A percentile compares a stretch with the other conserved stretches of the same genome.
These are phyloP conservation scores for Sebastes ruberrimus DNA, from an alignment of 2,797 vertebrate genomes.

Conservation along the genomic window DNA sequence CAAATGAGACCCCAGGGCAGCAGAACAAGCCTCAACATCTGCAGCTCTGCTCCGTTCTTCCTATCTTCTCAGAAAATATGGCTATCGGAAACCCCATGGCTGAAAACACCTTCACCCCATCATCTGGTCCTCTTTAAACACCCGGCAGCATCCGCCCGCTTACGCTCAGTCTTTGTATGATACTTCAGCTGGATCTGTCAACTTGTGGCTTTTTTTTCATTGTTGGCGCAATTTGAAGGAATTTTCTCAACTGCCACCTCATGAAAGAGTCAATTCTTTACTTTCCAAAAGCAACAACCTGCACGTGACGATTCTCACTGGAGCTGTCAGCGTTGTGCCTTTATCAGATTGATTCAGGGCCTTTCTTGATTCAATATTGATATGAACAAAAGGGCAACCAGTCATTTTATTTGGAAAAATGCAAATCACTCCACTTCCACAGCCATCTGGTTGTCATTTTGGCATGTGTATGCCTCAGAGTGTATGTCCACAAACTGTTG, in stretches of 20 bases:
- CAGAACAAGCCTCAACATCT: slow-evolving; percentile 64
- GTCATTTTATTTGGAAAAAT: slow-evolving; percentile 24
- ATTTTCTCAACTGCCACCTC: slow-evolving; percentile 45
- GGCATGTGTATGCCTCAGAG: slow-evolving; percentile 11
- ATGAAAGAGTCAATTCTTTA: slow-evolving; percentile 68
- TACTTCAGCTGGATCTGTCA: slow-evolving; percentile 60
- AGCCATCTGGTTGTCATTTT: slow-evolving; percentile 57
- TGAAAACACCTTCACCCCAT: slow-evolving; percentile 60
- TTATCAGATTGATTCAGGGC: slow-evolving; percentile 19
- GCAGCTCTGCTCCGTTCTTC: slow-evolving; percentile 51
- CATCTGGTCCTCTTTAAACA: slow-evolving; percentile 76
- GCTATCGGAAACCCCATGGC: slow-evolving; percentile 47
- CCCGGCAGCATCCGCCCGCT: slow-evolving; percentile 39
- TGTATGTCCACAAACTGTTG: slow-evolving; percentile 46
- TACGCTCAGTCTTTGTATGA: slow-evolving; percentile 39
- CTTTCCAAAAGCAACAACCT: slow-evolving; percentile 65
- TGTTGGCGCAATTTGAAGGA: slow-evolving; percentile 57
- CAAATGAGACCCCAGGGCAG: slow-evolving; percentile 46
- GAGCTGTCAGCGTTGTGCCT: slow-evolving; percentile 14
- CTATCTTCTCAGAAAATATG: slow-evolving; percentile 53
- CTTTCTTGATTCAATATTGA: not conserved
- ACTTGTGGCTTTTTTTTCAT: slow-evolving; percentile 30
- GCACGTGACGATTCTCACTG: slow-evolving; percentile 44
- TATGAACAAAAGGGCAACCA: slow-evolving; percentile 10
- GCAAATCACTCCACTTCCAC: slow-evolving; percentile 6